phyloP scores from a whole-genome alignment of 2,797 vertebrate species.

The Diplodus sargus region DNA sequence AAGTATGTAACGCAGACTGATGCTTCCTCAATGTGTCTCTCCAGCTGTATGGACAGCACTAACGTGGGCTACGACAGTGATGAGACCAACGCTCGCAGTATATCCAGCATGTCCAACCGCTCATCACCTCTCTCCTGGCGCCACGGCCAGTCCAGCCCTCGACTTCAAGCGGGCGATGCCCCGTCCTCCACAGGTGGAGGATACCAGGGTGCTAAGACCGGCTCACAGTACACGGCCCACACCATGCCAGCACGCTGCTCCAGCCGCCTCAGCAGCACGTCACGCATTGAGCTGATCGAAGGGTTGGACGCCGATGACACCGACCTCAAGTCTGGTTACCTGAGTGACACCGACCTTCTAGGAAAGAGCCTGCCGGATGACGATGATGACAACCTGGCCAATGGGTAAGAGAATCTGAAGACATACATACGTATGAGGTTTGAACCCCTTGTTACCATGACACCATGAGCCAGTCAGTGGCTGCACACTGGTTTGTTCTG shows the following conservation, averaged over 20 bases:
- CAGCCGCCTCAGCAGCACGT: slow-evolving; percentile 91
- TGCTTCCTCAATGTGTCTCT: slow-evolving; percentile 17
- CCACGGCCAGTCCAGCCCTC: slow-evolving; percentile 95
- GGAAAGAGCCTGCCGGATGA: slow-evolving; percentile 93
- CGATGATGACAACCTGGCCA: slow-evolving; percentile 94
- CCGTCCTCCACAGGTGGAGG: slow-evolving; percentile 90
- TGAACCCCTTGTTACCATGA: slow-evolving; percentile 43
- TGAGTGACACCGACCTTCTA: slow-evolving; percentile 94
- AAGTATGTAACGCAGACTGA: slow-evolving; percentile 13
- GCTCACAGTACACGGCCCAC: slow-evolving; percentile 91
- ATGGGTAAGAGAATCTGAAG: slow-evolving; percentile 87
- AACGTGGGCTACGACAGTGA: slow-evolving; percentile 94
- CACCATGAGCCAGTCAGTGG: slow-evolving; percentile 15
- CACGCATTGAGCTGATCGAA: slow-evolving; percentile 95
- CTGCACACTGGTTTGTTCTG: slow-evolving; percentile 10
- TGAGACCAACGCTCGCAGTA: slow-evolving; percentile 93
- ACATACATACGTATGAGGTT: not conserved
- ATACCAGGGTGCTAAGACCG: slow-evolving; percentile 84
- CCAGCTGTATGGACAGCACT: slow-evolving; percentile 93
- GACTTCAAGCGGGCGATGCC: slow-evolving; percentile 95
- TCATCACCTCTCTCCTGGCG: slow-evolving; percentile 98
- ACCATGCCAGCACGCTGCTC: slow-evolving; percentile 97
- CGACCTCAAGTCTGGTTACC: slow-evolving; percentile 96
- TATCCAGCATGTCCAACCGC: slow-evolving; percentile 97
- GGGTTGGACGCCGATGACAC: slow-evolving; percentile 87